Evolutionary conservation across 2,797 vertebrate species (phyloP), one percentile per base, ranked within the genome.

Genomic region (Gastrophryne carolinensis): DNA sequence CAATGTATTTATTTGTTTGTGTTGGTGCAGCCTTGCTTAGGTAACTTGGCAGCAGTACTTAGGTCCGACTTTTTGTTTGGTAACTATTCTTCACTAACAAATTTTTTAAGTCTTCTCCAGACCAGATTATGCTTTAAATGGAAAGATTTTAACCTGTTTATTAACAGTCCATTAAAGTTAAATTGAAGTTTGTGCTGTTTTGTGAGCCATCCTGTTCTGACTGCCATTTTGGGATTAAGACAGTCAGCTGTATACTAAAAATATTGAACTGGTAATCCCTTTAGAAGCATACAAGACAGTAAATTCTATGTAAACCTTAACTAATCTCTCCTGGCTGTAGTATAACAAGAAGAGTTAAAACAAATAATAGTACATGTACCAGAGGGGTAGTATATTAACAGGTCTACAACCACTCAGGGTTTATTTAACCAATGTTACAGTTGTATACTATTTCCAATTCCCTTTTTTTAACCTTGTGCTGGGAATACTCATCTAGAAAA

Each of bases 401-500:
- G 72, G 35, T 44, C 52, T 50, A 75, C 50, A 66, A 67, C 26
- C 30, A 35, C 24, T 57, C 39, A 52, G 15, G 49, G 63, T 75
- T 75, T 75, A 67, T 67, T 67, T 67, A 67, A 53, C 63, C 53
- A 61, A 15, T 32, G 68, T 68, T 75, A 68, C 49, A 62, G 44
- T 41, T 52, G 30, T 32, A 72, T 52, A 78, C 39, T 41, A 56
- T 72, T 78, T 50, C 29, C 61, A 66, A 57, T 65, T 72, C 41
- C 19, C 39, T 78, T 60, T 72, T 72, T 58, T 39, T 78, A 66
- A 78, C 68, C 75, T 78, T 78, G 68, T 24, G 68, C 75, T 66
- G 58, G 73, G 68, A 78, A 72, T 78, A 65, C 68, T 72, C 75
- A 72, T 78, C 75, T 72, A 56, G 68, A 72, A 78, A 78, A 78